These are phyloP conservation scores for Protodeltote pygarga DNA, from an alignment of 2,888 invertebrate species.

Conservation along the genomic window DNA sequence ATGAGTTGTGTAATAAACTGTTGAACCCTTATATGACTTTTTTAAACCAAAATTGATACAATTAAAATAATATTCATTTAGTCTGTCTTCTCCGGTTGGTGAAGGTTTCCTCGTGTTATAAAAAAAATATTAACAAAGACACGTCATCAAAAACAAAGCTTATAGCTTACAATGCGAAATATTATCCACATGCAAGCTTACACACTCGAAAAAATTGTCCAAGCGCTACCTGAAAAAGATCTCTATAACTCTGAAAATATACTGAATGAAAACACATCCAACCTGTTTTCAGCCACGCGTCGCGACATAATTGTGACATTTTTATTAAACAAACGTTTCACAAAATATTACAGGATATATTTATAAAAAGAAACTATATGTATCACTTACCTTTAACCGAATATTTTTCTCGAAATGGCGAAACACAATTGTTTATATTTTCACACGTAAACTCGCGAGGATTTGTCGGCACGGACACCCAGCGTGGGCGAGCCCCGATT, in stretches of 20 bases:
- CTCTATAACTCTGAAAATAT: conserved; percentile 25
- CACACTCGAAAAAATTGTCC: conserved; percentile 7
- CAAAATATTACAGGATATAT: not conserved
- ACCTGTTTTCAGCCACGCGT: conserved; percentile 40
- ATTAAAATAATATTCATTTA: no score
- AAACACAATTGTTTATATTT: conserved; percentile 67
- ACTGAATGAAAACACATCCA: conserved; percentile 25
- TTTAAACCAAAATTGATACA: no score
- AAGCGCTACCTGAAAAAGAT: conserved; percentile 13
- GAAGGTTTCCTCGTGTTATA: no score
- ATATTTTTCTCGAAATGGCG: conserved; percentile 32
- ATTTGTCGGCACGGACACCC: conserved; percentile 52
- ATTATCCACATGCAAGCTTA: no score
- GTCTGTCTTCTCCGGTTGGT: no score
- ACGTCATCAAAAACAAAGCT: no score
- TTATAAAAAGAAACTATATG: not conserved
- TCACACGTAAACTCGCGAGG: conserved; percentile 62
- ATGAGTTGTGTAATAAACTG: no score
- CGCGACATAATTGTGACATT: conserved; percentile 12
- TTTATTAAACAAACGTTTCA: not conserved
- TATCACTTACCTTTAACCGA: conserved; percentile 37
- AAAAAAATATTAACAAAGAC: no score
- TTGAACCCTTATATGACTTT: no score
- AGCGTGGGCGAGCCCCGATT: conserved; percentile 55
- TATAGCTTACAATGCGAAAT: no score